Evolutionary conservation across 2,113 vertebrate species (phyloP), one percentile per base, ranked within the genome.

Genomic region (Prionailurus viverrinus): DNA sequence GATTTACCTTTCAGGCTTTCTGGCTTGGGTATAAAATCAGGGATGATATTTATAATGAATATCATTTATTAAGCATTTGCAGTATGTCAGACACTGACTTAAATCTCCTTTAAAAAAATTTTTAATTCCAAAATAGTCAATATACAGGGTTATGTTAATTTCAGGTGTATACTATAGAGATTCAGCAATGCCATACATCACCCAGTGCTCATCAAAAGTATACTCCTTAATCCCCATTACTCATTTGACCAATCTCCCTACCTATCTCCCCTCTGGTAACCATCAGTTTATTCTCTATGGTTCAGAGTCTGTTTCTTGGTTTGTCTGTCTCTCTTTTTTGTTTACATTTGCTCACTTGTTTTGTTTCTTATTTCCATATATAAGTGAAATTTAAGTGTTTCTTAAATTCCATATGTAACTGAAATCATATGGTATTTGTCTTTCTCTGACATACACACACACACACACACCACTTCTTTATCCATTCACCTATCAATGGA

Each of bases 1-100:
- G 23, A 74, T 91, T 82, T 93, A 58, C 65, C 23, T 85, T 80
- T 68, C 83, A 95, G 33, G 13, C 29, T 83, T 78, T 90, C 90
- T 36, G 31, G 68, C 13, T 87, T 71, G 16, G 14, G 5, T 79
- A 80, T 76, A 91, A 93, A 71, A 78, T 53, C 69, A 33, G 69
- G 18, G 36, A 33, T 85, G 31, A 89, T 12, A 61, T 19, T 21
- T 41, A 63, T 79, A 92, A 58, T 58, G 51, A 27, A 33, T 89
- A 29, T 73, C 31, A 78, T 55, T 33, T 78, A 36, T 78, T 86
- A 58, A 82, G 45, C 4, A 1, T 27, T 95, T 85, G 51, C 18
- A 48, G 12, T 41, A 25, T 71, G 73, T 36, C 73, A 78, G 65
- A 66, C 11, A 86, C 0, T 25, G 4, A 48, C 55, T 71, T 58